Conservation (phyloP, 2,113 vertebrate genomes). For the Columba livia region DNA sequence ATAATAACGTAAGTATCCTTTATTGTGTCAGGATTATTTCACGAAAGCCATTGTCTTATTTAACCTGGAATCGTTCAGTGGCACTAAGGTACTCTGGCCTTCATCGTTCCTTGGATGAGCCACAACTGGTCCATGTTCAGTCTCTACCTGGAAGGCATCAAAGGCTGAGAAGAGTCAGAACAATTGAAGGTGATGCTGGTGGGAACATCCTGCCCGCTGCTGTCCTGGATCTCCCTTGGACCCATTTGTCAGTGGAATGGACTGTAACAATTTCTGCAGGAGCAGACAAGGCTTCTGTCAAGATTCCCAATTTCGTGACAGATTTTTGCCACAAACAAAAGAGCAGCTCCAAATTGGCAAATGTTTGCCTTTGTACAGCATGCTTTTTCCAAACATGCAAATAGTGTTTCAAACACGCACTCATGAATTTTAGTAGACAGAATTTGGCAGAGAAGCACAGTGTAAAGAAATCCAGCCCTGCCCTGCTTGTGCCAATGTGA, state of each 20-base stretch:
- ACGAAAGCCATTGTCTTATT: neutral
- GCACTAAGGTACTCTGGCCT: neutral
- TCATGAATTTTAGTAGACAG: neutral
- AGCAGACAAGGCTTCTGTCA: neutral
- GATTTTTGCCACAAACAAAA: neutral
- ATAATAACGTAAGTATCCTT: neutral
- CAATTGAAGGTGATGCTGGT: neutral
- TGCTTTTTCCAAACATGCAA: neutral
- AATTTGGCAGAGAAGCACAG: neutral
- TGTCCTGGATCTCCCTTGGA: neutral
- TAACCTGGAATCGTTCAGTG: neutral
- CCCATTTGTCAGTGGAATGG: neutral
- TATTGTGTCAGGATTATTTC: neutral
- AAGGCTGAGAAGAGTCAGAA: neutral
- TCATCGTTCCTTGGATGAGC: neutral
- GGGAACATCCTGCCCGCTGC: neutral
- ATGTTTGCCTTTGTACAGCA: neutral
- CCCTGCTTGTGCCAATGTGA: neutral
- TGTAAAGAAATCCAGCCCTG: neutral
- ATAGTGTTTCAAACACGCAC: neutral
- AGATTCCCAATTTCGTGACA: neutral
- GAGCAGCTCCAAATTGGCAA: neutral
- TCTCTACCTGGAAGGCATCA: neutral
- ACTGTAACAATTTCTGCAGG: neutral
- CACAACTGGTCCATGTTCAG: neutral